phyloP scores from a whole-genome alignment of 2,888 invertebrate species.

The Quadroppia sp. region DNA sequence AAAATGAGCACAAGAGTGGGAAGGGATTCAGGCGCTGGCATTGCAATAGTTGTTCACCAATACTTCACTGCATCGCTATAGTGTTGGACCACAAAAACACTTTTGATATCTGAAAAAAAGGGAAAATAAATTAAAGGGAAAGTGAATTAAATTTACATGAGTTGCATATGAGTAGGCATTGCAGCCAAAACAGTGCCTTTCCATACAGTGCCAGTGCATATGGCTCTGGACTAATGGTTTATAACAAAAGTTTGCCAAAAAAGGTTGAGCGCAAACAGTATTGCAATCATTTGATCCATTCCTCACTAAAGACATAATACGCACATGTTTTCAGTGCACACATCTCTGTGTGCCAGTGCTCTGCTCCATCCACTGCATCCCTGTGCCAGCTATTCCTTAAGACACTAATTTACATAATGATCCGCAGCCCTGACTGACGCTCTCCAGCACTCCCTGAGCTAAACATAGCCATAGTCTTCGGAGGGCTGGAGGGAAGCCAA shows the following conservation, averaged over 20 bases:
- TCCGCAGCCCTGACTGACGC: conserved; percentile 28
- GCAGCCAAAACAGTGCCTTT: background rate
- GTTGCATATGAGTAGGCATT: conserved; percentile 17
- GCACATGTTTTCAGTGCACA: conserved; percentile 28
- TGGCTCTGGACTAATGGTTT: conserved; percentile 32
- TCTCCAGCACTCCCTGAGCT: conserved; percentile 21
- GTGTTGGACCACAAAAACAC: conserved; percentile 34
- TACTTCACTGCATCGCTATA: conserved; percentile 32
- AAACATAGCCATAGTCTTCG: conserved; percentile 7
- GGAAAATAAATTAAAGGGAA: conserved; percentile 34
- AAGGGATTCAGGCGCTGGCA: background rate
- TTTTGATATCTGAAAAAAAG: conserved; percentile 31
- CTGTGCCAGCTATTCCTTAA: conserved; percentile 37
- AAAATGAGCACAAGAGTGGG: conserved; percentile 34
- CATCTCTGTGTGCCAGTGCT: conserved; percentile 6
- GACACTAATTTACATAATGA: conserved; percentile 41
- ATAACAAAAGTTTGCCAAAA: conserved; percentile 28
- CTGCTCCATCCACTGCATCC: background rate
- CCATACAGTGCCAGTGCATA: background rate
- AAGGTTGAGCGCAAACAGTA: conserved; percentile 32
- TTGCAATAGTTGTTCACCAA: background rate
- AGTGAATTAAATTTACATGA: conserved; percentile 39
- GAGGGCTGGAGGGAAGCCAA: conserved; percentile 17
- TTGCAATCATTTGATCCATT: conserved; percentile 17
- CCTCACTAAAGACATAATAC: conserved; percentile 2